phyloP scores from a whole-genome alignment of 2,113 vertebrate genomes.

The Varanus komodoensis region DNA sequence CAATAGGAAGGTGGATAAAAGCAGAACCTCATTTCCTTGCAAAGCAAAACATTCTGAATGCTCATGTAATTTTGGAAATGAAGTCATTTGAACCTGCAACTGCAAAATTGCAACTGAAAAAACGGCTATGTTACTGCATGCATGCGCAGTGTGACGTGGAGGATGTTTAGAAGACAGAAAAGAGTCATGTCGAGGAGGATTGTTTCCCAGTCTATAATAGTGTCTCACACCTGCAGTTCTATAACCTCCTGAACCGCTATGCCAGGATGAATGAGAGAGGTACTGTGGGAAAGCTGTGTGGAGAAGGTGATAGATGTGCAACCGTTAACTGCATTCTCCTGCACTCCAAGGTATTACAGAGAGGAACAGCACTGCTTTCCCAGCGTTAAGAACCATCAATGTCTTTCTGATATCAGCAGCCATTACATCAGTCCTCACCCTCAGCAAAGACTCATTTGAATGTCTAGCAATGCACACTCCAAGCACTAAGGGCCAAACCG shows the following conservation, averaged over 20 bases:
- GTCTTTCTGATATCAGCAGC: too few species aligned
- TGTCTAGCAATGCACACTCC: too few species aligned
- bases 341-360: too few species aligned
- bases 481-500: too few species aligned
- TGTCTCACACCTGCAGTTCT: background rate
- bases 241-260: background rate
- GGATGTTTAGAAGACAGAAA: background rate
- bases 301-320: background rate
- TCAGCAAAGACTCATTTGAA: too few species aligned
- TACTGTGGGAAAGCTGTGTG: background rate
- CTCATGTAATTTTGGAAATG: background rate
- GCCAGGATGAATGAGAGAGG: background rate
- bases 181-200: background rate
- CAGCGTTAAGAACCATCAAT: too few species aligned
- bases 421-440: too few species aligned
- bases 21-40: background rate
- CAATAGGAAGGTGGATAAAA: slow-evolving; percentile 7
- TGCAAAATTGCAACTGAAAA: too few species aligned
- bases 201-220: background rate
- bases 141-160: too few species aligned
- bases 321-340: too few species aligned
- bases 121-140: too few species aligned
- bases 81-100: background rate
- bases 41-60: background rate
- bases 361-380: too few species aligned